These are phyloP conservation scores for Kryptolebias ocellatus DNA, from an alignment of 2,797 vertebrate genomes.

Conservation along the genomic window DNA sequence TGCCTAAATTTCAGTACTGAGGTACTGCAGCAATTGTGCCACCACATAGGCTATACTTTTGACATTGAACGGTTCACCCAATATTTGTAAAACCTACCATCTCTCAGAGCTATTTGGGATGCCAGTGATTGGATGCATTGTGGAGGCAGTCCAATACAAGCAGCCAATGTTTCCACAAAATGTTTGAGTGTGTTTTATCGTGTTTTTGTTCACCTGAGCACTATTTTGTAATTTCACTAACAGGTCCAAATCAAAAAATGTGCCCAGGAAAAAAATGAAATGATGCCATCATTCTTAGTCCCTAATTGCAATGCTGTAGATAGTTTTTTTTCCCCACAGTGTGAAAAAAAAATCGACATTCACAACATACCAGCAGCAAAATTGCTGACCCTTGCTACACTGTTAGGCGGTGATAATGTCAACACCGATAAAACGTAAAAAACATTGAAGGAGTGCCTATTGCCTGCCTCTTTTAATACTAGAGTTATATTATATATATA, in stretches of 20 bases:
- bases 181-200: background rate
- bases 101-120: conserved; percentile 42
- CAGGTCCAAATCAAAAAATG: conserved; percentile 37
- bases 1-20: conserved; percentile 11
- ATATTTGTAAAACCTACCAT: conserved; percentile 48
- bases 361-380: no score
- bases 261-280: conserved; percentile 24
- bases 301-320: background rate
- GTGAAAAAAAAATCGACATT: no score
- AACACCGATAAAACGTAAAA: no score
- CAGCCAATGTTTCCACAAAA: conserved; percentile 56
- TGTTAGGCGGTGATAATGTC: no score
- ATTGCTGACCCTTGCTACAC: no score
- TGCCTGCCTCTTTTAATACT: no score
- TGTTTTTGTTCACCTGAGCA: conserved; percentile 32
- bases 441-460: no score
- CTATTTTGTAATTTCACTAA: conserved; percentile 32
- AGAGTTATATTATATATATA: no score
- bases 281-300: background rate
- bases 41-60: conserved; percentile 42
- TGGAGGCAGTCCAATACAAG: conserved; percentile 51
- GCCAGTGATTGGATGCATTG: conserved; percentile 48
- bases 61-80: conserved; percentile 47
- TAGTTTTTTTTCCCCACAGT: no score
- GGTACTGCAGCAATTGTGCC: conserved; percentile 13